Percentiles rank a stretch among this genome's conserved stretches.
phyloP scores from a whole-genome alignment of 2,888 invertebrate species.

The Liodrosophila aerea region DNA sequence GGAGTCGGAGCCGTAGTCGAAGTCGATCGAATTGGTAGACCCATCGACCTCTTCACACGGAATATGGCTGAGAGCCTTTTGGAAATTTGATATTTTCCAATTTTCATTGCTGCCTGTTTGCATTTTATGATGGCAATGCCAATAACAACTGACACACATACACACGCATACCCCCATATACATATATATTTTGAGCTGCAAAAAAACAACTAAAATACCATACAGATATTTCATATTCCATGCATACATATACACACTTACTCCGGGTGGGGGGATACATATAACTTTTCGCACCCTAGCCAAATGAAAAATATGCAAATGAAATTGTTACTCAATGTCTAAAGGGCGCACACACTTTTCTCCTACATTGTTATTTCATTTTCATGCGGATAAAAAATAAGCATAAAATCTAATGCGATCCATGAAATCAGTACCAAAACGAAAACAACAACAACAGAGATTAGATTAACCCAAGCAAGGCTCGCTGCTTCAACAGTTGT shows the following conservation, averaged over 20 bases:
- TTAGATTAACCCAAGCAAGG: constrained; percentile 42
- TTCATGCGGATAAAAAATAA: constrained; percentile 55
- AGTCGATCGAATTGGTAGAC: constrained; percentile 31
- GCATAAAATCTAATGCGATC: constrained; percentile 56
- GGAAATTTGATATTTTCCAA: constrained; percentile 73
- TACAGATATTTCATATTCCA: constrained; percentile 59
- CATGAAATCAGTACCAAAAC: constrained; percentile 54
- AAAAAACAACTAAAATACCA: constrained; percentile 49
- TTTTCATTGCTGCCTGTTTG: constrained; percentile 66
- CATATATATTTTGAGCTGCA: constrained; percentile 13
- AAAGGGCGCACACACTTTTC: constrained; percentile 29
- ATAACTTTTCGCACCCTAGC: constrained; percentile 50
- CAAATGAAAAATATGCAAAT: constrained; percentile 75
- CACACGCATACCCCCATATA: background rate
- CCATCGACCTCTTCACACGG: constrained; percentile 17
- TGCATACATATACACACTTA: constrained; percentile 34
- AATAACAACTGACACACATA: constrained; percentile 54
- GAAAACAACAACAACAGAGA: constrained; percentile 35
- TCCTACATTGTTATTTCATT: constrained; percentile 62
- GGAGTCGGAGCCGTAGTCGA: constrained; percentile 44
- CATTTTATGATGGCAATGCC: constrained; percentile 57
- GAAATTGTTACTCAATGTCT: constrained; percentile 71
- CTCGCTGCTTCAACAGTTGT: constrained; percentile 4
- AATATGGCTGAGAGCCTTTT: constrained; percentile 33
- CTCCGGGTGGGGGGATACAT: constrained; percentile 16